These are phyloP conservation scores for Zele albiditarsus DNA, from an alignment of 2,888 invertebrate species.

Conservation along the genomic window DNA sequence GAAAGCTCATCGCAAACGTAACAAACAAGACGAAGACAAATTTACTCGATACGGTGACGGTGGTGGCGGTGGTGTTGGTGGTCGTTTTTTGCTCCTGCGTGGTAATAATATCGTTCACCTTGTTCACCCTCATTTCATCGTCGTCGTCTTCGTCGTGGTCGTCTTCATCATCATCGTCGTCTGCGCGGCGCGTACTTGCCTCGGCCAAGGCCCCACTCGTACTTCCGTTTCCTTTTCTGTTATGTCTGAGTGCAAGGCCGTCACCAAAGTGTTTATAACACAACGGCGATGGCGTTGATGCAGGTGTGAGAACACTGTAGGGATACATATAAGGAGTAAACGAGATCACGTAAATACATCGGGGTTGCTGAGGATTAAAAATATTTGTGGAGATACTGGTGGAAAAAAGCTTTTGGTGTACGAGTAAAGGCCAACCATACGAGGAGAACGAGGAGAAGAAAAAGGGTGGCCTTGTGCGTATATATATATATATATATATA, in stretches of 20 bases:
- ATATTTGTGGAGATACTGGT: neutral
- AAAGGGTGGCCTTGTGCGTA: slow-evolving; percentile 2
- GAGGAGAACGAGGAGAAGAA: neutral
- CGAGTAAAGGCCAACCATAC: no score
- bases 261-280: slow-evolving; percentile 60
- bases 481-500: neutral
- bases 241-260: slow-evolving; percentile 56
- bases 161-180: neutral
- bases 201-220: slow-evolving; percentile 42
- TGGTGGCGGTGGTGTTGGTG: slow-evolving; percentile 12
- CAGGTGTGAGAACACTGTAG: slow-evolving; percentile 40
- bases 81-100: slow-evolving; percentile 29
- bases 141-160: neutral
- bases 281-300: slow-evolving; percentile 57
- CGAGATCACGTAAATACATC: neutral
- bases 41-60: neutral
- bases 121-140: neutral
- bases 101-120: slow-evolving; percentile 35
- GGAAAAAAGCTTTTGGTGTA: no score
- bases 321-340: slow-evolving; percentile 22
- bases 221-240: slow-evolving; percentile 44
- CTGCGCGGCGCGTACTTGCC: slow-evolving; percentile 10
- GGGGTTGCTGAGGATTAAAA: neutral
- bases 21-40: neutral
- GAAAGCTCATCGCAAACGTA: slow-evolving; percentile 33